phyloP scores from a whole-genome alignment of 1,140 invertebrate species.

The Magallana ariakensis region DNA sequence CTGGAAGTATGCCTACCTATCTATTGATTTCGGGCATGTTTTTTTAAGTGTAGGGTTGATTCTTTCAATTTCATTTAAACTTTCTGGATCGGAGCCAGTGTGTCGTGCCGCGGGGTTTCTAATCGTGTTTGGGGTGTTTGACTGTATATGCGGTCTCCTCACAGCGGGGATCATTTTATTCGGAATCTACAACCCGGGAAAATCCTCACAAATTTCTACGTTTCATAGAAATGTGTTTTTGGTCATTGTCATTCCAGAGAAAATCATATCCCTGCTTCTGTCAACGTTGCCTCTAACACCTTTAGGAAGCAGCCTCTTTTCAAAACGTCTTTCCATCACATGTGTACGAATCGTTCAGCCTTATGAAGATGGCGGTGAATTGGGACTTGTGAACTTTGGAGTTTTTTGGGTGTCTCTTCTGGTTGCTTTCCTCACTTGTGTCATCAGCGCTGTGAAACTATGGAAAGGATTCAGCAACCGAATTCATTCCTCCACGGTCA shows the following conservation, averaged over 20 bases:
- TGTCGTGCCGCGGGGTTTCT: slow-evolving; percentile 64
- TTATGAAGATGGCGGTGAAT: slow-evolving; percentile 59
- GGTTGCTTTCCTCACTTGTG: slow-evolving; percentile 54
- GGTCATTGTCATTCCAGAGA: slow-evolving; percentile 66
- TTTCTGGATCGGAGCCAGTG: slow-evolving; percentile 38
- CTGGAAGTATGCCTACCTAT: slow-evolving; percentile 63
- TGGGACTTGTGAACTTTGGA: slow-evolving; percentile 63
- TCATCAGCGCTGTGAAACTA: slow-evolving; percentile 60
- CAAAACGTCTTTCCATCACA: slow-evolving; percentile 42
- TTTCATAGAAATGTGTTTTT: slow-evolving; percentile 62
- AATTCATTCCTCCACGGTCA: slow-evolving; percentile 68
- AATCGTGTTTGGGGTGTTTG: slow-evolving; percentile 60
- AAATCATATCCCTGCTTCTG: slow-evolving; percentile 59
- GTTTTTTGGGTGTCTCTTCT: slow-evolving; percentile 61
- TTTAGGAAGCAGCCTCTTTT: slow-evolving; percentile 57
- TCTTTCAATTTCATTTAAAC: slow-evolving; percentile 57
- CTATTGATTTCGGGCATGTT: slow-evolving; percentile 61
- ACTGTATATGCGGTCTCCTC: slow-evolving; percentile 55
- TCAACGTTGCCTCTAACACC: slow-evolving; percentile 57
- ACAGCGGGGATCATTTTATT: slow-evolving; percentile 54
- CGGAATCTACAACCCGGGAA: slow-evolving; percentile 58
- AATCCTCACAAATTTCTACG: slow-evolving; percentile 51
- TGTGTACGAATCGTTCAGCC: slow-evolving; percentile 65
- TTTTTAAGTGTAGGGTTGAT: slow-evolving; percentile 61
- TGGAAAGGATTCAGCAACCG: slow-evolving; percentile 65